Conservation (phyloP, 2,113 vertebrate genomes). For the Myiagra hebetior region DNA sequence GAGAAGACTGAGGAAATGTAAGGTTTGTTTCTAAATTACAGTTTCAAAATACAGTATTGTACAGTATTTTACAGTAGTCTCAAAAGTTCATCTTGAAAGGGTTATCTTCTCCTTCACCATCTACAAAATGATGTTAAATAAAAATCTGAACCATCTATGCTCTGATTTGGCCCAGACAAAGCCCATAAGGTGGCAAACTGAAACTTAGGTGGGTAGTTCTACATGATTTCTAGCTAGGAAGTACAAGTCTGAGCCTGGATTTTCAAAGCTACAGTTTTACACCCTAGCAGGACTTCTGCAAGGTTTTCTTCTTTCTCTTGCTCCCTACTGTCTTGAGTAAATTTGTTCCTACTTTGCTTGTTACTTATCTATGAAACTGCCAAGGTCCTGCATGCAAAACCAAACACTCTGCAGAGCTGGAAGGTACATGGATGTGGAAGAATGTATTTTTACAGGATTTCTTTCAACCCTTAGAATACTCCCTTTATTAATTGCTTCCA, state of each 20-base stretch:
- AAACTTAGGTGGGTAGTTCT: background rate
- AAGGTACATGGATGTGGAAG: accelerated
- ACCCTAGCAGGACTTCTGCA: background rate
- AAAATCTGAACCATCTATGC: background rate
- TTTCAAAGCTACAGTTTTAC: background rate
- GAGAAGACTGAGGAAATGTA: background rate
- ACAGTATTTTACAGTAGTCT: background rate
- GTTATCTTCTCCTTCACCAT: background rate
- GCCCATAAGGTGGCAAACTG: background rate
- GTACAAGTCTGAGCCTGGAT: background rate
- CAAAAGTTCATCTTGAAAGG: background rate
- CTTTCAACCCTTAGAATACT: background rate
- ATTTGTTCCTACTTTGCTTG: background rate
- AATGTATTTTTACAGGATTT: background rate
- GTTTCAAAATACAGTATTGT: background rate
- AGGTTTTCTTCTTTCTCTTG: background rate
- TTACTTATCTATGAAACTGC: background rate
- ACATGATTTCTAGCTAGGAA: background rate
- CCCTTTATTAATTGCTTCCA: background rate
- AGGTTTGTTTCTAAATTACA: background rate
- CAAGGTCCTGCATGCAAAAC: accelerated
- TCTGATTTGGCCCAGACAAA: background rate
- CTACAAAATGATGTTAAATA: background rate
- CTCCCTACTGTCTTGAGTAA: background rate
- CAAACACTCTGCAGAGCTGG: background rate